Conservation (phyloP, 2,113 vertebrate species). For the Abramis brama region DNA sequence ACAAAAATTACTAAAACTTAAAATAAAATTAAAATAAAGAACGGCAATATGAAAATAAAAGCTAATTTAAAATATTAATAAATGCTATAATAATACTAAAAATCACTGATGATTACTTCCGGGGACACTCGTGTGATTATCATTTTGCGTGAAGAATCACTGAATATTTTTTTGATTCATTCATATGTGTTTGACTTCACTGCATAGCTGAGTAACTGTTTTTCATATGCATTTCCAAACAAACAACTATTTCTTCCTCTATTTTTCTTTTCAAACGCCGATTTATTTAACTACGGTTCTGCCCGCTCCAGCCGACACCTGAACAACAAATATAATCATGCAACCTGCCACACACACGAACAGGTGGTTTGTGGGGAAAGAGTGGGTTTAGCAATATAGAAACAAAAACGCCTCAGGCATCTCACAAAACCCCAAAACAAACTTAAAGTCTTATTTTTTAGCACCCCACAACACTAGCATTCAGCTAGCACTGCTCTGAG, state of each 20-base stretch:
- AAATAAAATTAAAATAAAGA: no score
- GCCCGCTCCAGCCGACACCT: neutral
- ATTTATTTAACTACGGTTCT: constrained; percentile 18
- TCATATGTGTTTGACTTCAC: neutral
- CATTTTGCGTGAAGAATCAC: neutral
- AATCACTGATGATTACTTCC: no score
- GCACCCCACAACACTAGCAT: neutral
- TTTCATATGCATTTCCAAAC: neutral
- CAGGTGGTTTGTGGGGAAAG: neutral
- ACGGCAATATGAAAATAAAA: no score
- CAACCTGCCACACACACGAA: neutral
- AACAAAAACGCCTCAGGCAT: neutral
- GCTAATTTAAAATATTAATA: no score
- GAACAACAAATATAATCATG: constrained; percentile 20
- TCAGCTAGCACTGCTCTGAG: neutral
- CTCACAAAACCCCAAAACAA: constrained; percentile 20
- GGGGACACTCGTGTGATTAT: neutral
- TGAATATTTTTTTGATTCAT: neutral
- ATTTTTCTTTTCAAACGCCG: neutral
- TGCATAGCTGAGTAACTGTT: neutral
- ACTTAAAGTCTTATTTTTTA: constrained; percentile 1
- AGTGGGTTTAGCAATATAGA: constrained; percentile 6
- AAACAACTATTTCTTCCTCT: no score
- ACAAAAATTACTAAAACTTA: no score
- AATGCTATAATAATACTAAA: no score